phyloP scores from a whole-genome alignment of 2,888 invertebrate species.

The Drosophila bunnanda region DNA sequence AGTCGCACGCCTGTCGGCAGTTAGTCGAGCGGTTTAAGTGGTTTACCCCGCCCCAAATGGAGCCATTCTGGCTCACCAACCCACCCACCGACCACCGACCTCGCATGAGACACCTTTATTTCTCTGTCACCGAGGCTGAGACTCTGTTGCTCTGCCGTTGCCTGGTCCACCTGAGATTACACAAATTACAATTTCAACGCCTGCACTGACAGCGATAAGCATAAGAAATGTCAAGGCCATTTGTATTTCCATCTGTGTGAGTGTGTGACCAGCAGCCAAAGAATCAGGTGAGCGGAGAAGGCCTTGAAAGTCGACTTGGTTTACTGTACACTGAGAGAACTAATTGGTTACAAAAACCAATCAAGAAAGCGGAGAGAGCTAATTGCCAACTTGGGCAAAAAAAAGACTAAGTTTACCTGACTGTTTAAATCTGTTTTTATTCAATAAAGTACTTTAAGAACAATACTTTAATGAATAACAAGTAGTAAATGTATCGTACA shows the following conservation, averaged over 20 bases:
- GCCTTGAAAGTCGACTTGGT: constrained; percentile 18
- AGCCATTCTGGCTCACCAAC: constrained; percentile 32
- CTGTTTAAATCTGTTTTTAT: background rate
- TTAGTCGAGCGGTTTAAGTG: constrained; percentile 58
- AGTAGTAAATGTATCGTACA: background rate
- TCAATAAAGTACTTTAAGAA: background rate
- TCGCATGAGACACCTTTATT: constrained; percentile 37
- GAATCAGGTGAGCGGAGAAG: constrained; percentile 3
- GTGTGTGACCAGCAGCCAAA: constrained; percentile 24
- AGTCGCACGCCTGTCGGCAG: constrained; percentile 42
- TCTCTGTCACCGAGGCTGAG: constrained; percentile 27
- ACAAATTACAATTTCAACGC: constrained; percentile 79
- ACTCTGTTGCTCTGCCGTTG: constrained; percentile 34
- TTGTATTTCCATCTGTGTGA: constrained; percentile 49
- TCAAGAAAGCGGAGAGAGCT: too few relatives aligned
- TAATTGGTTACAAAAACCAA: background rate
- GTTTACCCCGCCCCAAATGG: constrained; percentile 38
- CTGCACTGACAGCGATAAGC: constrained; percentile 76
- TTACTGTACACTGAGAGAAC: constrained; percentile 12
- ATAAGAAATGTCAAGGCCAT: constrained; percentile 80
- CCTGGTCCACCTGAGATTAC: constrained; percentile 69
- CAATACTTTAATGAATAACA: background rate
- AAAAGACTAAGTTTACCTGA: background rate
- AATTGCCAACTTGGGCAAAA: background rate
- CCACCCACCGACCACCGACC: constrained; percentile 1